Percentiles rank a stretch among this genome's conserved stretches.
Evolutionary conservation across 2,113 vertebrate species (phyloP).

Genomic region (Bungarus multicinctus): DNA sequence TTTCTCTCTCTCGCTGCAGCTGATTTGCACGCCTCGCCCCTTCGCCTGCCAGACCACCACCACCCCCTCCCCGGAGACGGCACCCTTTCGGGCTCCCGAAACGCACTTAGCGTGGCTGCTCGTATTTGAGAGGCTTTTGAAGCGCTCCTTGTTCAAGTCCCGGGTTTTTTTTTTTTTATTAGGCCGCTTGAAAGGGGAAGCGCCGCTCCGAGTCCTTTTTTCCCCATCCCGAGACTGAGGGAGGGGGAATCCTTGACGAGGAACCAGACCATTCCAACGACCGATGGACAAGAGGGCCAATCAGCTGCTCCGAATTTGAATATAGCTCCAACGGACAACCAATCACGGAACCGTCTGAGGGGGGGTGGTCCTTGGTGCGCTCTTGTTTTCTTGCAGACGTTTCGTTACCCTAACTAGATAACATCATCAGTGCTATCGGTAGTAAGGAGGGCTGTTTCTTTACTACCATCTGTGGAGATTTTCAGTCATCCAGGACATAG

Average conservation of each 20-base stretch:
- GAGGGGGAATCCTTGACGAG: not conserved
- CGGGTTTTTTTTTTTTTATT: not conserved
- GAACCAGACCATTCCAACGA: not conserved
- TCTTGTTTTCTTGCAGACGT: no score
- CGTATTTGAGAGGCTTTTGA: not conserved
- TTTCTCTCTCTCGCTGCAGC: slow-evolving; percentile 38
- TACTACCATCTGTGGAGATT: no score
- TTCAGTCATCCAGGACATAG: no score
- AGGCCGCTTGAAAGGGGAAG: not conserved
- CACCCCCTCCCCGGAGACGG: slow-evolving; percentile 28
- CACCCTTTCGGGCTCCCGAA: not conserved
- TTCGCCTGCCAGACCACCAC: slow-evolving; percentile 60
- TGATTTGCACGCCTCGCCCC: slow-evolving; percentile 68
- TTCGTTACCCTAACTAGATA: no score
- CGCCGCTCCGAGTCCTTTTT: not conserved
- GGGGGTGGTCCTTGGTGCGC: no score
- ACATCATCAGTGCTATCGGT: no score
- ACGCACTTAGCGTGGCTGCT: not conserved
- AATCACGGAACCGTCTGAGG: not conserved
- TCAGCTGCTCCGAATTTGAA: not conserved
- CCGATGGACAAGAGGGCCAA: not conserved
- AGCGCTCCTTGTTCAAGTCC: not conserved
- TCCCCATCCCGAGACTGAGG: not conserved
- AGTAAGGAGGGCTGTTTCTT: no score
- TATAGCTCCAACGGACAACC: not conserved